These are phyloP conservation scores for Belgica antarctica DNA, from an alignment of 2,888 invertebrate species.

Conservation along the genomic window DNA sequence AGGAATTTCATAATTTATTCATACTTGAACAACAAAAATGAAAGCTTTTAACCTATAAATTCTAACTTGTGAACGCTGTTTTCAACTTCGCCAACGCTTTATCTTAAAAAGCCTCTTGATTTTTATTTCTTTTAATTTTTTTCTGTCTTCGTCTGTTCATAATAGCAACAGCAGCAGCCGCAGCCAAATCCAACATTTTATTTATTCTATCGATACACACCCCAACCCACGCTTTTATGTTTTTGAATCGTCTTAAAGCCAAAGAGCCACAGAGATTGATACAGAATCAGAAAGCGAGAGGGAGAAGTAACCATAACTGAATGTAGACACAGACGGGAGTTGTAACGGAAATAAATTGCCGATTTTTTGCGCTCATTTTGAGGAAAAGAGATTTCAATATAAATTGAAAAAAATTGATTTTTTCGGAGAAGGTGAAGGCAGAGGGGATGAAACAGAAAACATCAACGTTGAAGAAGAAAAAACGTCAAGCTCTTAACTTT, in stretches of 20 bases:
- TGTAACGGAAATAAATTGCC: neutral
- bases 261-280: too few species aligned
- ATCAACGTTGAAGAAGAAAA: too few species aligned
- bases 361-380: neutral
- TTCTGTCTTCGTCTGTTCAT: neutral
- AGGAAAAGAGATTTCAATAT: conserved; percentile 30
- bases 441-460: too few species aligned
- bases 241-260: neutral
- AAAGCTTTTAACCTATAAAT: too few species aligned
- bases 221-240: neutral
- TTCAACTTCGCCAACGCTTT: neutral
- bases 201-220: neutral
- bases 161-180: neutral
- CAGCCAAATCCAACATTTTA: neutral
- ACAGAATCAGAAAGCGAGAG: too few species aligned
- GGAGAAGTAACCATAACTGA: too few species aligned
- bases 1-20: too few species aligned
- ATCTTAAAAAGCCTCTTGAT: neutral
- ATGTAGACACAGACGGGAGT: neutral
- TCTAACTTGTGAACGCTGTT: too few species aligned
- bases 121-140: neutral
- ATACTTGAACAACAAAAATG: too few species aligned
- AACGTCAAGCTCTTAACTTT: too few species aligned
- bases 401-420: conserved; percentile 39
- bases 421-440: too few species aligned